Base-by-base conservation (phyloP, 2,888 invertebrate species). In the Blastobasis adustella region DNA sequence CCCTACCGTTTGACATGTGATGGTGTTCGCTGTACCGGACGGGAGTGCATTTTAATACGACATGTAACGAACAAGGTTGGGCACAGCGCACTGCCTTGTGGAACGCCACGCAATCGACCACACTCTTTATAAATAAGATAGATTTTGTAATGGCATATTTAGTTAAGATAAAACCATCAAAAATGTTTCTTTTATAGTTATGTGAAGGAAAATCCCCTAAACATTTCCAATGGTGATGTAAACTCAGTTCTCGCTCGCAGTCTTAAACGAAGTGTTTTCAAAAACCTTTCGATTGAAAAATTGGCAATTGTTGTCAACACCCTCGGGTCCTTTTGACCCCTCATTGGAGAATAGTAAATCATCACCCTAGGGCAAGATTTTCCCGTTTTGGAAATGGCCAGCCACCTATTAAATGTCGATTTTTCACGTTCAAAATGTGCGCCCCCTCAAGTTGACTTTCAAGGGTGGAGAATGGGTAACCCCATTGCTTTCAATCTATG, bases 341-440 rank as follows among this genome's bases (percentile, higher is more conserved):
- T 49, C 53, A 51, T 55, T 59, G 50, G 55, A 56, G 53, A 56
- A 56, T 64, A 59, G 55, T 71, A 73, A 74, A 74, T 72, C 72
- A 73, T 73, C 72, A 66, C 71, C 55, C 51, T 59, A 60, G 58
- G 61, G 59, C 59, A 47, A 45, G 57, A 55, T 59, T 60, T 61
- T 65, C 64, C 72, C 71, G 71, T 75, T 74, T 74, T 67, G 69
- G 67, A 72, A 74, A 73, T 74, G 69, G 82, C 81, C 78, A 71
- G 68, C 67, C 76, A 73, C 76, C 86, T 84, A 84, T 85, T 86
- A 85, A 86, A 86, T 78, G 81, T 76, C 85, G 78, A 86, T 87
- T 84, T 84, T 82, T 87, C 84, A 85, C 78, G 71, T 71, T 69
- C 66, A 58, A 59, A 67, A 59, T 54, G 59, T 62, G 58, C 55